Evolutionary conservation across 2,888 invertebrate species (phyloP).

Genomic region (Leptopilina syphax): DNA sequence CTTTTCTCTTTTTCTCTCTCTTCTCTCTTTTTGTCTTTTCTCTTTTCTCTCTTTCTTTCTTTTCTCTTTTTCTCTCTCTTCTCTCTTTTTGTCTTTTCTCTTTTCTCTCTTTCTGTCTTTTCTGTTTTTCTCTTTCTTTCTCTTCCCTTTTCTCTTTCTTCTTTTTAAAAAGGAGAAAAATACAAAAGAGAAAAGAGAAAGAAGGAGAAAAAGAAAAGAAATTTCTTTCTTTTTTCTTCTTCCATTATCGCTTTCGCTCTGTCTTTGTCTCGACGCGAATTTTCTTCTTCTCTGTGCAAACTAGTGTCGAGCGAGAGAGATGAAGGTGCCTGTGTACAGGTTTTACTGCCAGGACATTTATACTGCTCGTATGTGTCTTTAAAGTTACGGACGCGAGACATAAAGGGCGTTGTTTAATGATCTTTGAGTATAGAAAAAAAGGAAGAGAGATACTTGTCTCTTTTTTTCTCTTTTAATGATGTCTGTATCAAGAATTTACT

Average conservation of each 20-base stretch:
- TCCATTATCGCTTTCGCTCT: conserved; percentile 39
- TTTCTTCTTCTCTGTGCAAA: conserved; percentile 19
- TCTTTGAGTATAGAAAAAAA: not conserved
- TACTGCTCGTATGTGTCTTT: conserved; percentile 27
- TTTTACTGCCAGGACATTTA: conserved; percentile 45
- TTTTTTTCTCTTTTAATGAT: not conserved
- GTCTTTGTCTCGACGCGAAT: conserved; percentile 35
- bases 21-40: too few relatives aligned
- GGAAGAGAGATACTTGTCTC: not conserved
- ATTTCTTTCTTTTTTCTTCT: too few relatives aligned
- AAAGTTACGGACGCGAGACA: conserved; percentile 23
- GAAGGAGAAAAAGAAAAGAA: too few relatives aligned
- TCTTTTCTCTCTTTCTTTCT: too few relatives aligned
- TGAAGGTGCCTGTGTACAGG: not conserved
- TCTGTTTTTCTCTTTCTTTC: too few relatives aligned
- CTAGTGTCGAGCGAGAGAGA: conserved; percentile 12
- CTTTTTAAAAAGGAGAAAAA: too few relatives aligned
- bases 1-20: too few relatives aligned
- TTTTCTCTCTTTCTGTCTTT: too few relatives aligned
- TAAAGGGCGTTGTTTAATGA: conserved; percentile 30
- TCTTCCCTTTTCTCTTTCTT: too few relatives aligned
- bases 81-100: too few relatives aligned
- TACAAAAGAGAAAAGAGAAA: too few relatives aligned
- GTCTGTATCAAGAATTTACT: not conserved
- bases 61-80: too few relatives aligned